Evolutionary conservation across 2,888 invertebrate genomes (phyloP).

Genomic region (Ephialtes manifestator): DNA sequence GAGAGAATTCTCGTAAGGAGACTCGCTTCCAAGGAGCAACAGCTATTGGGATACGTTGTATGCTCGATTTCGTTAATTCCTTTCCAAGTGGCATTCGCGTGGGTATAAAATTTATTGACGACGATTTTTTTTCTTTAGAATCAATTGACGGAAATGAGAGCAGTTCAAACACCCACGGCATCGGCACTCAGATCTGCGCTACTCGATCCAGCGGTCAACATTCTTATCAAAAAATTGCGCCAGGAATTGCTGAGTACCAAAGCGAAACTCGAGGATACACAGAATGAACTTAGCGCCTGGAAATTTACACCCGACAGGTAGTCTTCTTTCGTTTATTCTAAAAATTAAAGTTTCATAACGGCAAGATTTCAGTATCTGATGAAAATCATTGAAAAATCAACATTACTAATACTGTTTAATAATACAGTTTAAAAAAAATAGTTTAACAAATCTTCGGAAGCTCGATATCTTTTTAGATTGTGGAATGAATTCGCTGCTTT

Average conservation of each 20-base stretch:
- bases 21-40: conserved; percentile 98
- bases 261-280: conserved; percentile 97
- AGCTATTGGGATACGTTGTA: conserved; percentile 98
- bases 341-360: no score
- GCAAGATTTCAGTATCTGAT: no score
- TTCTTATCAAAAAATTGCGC: conserved; percentile 95
- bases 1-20: conserved; percentile 97
- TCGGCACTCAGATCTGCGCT: conserved; percentile 93
- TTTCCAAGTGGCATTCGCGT: background rate
- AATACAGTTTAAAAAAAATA: no score
- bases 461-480: no score
- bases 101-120: conserved; percentile 5
- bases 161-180: conserved; percentile 93
- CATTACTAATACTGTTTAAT: no score
- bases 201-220: conserved; percentile 98
- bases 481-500: no score
- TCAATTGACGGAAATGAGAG: conserved; percentile 97
- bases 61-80: conserved; percentile 84
- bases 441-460: no score
- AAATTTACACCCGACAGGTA: conserved; percentile 99
- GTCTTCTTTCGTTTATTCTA: background rate
- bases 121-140: conserved; percentile 89
- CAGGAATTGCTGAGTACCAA: conserved; percentile 96
- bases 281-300: conserved; percentile 99
- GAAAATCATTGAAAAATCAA: no score